Percentiles rank a stretch among this genome's conserved stretches.
These are phyloP conservation scores for Parauchenoglanis punctatus DNA, from an alignment of 2,797 vertebrate species.

Conservation along the genomic window DNA sequence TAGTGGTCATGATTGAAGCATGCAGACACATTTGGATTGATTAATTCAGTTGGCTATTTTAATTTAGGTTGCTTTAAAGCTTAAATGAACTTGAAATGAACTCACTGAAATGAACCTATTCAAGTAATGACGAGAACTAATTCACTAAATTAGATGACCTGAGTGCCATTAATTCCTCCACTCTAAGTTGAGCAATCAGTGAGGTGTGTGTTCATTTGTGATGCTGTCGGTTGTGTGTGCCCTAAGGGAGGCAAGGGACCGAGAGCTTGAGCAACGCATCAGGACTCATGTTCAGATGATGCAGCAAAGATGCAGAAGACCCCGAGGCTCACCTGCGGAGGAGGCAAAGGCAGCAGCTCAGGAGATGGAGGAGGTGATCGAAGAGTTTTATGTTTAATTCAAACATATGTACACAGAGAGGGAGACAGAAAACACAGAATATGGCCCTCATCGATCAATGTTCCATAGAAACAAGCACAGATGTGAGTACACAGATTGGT, in stretches of 20 bases:
- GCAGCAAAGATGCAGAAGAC: conserved; percentile 65
- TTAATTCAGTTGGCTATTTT: background rate
- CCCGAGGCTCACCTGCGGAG: conserved; percentile 54
- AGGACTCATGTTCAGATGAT: conserved; percentile 60
- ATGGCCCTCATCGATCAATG: background rate
- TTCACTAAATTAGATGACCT: background rate
- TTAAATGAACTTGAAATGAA: background rate
- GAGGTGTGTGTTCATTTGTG: conserved; percentile 42
- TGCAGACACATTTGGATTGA: conserved; percentile 38
- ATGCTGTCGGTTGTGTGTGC: conserved; percentile 39
- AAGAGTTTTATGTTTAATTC: background rate
- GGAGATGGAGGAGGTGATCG: conserved; percentile 68
- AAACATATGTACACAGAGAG: background rate
- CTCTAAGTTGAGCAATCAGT: background rate
- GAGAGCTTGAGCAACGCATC: conserved; percentile 64
- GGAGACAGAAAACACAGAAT: background rate
- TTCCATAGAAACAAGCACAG: background rate
- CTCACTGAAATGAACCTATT: background rate
- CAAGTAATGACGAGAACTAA: background rate
- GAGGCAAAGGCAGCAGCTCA: conserved; percentile 65
- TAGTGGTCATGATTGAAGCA: conserved; percentile 62
- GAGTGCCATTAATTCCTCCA: background rate
- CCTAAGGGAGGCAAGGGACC: conserved; percentile 57
- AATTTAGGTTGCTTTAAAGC: background rate
- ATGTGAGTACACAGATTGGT: background rate